Evolutionary conservation across 2,113 vertebrate species (phyloP), one percentile per base, ranked within the genome.

Genomic region (Tympanuchus pallidicinctus): DNA sequence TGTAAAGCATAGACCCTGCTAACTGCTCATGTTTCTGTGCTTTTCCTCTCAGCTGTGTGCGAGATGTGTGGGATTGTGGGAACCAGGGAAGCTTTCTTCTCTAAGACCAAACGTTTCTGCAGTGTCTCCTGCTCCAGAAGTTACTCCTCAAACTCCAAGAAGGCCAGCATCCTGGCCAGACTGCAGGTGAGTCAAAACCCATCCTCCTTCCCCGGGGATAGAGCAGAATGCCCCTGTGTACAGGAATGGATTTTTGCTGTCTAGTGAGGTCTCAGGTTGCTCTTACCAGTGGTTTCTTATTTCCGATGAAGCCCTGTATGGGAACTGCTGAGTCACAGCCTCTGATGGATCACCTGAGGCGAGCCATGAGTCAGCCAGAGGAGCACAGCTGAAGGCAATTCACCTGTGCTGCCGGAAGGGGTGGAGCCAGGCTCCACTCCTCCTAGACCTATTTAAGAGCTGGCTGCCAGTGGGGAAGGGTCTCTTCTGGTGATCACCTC

Each of bases 81-180:
- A 59, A 98, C 92, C 10, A 96, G 96, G 12, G 98, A 98, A 57
- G 97, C 97, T 88, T 99, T 99, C 97, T 99, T 98, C 97, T 99
- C 99, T 48, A 99, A 98, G 96, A 98, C 98, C 54, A 99, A 99
- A 95, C 98, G 99, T 57, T 99, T 99, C 97, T 99, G 99, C 98
- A 99, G 98, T 0, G 97, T 97, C 14, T 99, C 99, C 79, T 99
- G 99, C 86, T 99, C 99, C 18, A 98, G 99, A 59, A 99, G 99
- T 75, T 99, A 98, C 92, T 99, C 99, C 6, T 99, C 99, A 50
- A 99, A 99, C 97, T 99, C 99, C 60, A 99, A 99, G 97, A 99
- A 98, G 97, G 97, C 98, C 80, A 99, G 98, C 88, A 98, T 99
- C 88, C 90, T 99, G 95, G 99, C 99, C 30, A 98, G 98, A 38